These are phyloP conservation scores for Grammomys dolichurus DNA, from an alignment of 2,113 vertebrate species.

Conservation along the genomic window DNA sequence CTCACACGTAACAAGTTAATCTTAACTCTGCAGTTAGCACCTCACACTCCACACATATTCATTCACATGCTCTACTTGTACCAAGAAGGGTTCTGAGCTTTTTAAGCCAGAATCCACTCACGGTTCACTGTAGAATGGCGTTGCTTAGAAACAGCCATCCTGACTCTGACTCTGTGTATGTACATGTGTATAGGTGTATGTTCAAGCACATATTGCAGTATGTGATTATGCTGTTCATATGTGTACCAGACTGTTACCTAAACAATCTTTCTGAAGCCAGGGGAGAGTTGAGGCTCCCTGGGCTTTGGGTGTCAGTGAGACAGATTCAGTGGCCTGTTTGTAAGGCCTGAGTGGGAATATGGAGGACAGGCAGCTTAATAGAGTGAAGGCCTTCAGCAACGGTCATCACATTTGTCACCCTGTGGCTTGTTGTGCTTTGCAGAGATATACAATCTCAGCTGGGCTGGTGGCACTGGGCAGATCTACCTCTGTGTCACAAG, in stretches of 20 bases:
- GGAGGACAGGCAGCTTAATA: no score
- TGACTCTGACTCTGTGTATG: background rate
- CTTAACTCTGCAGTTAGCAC: background rate
- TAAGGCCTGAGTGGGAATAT: no score
- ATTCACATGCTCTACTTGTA: background rate
- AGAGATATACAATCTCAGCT: background rate
- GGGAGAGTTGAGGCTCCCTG: background rate
- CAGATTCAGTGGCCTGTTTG: background rate
- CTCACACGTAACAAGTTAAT: background rate
- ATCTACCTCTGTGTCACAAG: background rate
- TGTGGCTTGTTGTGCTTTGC: background rate
- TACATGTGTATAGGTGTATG: no score
- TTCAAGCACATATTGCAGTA: background rate
- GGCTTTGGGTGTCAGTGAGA: background rate
- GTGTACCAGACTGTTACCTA: background rate
- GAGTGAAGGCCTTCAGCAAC: no score
- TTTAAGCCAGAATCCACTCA: background rate
- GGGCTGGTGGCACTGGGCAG: background rate
- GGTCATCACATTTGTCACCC: no score
- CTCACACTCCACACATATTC: background rate
- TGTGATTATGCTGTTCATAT: background rate
- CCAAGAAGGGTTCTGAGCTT: background rate
- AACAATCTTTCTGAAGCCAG: background rate
- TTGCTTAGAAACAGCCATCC: constrained; percentile 6
- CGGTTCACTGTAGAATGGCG: background rate